Percentiles rank a stretch among this genome's conserved stretches.
These are phyloP conservation scores for Volucella inanis DNA, from an alignment of 2,888 invertebrate genomes.

Conservation along the genomic window DNA sequence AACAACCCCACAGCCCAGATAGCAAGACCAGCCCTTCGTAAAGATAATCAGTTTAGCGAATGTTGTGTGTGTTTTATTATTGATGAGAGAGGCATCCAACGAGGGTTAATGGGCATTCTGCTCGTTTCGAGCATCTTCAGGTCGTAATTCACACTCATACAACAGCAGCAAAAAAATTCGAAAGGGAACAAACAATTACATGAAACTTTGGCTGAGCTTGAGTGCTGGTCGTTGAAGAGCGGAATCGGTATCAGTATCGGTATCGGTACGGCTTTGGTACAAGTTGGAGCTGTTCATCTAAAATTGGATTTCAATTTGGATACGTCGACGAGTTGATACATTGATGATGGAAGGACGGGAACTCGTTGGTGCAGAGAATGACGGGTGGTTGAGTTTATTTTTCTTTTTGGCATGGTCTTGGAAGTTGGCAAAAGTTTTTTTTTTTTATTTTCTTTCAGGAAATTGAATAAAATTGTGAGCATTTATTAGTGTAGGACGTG, in stretches of 20 bases:
- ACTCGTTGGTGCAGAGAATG: too few species aligned
- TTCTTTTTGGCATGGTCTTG: neutral
- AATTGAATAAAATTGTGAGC: conserved; percentile 6
- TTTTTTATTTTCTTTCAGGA: conserved; percentile 1
- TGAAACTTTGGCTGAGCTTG: neutral
- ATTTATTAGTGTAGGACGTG: conserved; percentile 8
- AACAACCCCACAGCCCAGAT: neutral
- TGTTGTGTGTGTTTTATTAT: conserved; percentile 52
- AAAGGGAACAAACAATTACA: conserved; percentile 11
- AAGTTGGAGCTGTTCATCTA: conserved; percentile 44
- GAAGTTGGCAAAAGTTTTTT: neutral
- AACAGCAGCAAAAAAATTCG: neutral
- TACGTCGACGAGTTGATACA: conserved; percentile 11
- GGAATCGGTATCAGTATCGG: neutral
- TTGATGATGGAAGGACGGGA: neutral
- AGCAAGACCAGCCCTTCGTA: neutral
- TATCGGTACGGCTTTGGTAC: neutral
- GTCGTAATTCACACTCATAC: conserved; percentile 16
- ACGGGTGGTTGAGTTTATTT: neutral
- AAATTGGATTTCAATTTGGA: conserved; percentile 48
- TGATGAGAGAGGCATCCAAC: conserved; percentile 40
- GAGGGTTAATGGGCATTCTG: conserved; percentile 31
- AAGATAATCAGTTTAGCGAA: conserved; percentile 47
- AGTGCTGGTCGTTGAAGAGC: neutral
- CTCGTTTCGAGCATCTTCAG: neutral